Percentiles rank a stretch among this genome's conserved stretches.
phyloP scores from a whole-genome alignment of 2,888 invertebrate species.

The Drosophila neotestacea region DNA sequence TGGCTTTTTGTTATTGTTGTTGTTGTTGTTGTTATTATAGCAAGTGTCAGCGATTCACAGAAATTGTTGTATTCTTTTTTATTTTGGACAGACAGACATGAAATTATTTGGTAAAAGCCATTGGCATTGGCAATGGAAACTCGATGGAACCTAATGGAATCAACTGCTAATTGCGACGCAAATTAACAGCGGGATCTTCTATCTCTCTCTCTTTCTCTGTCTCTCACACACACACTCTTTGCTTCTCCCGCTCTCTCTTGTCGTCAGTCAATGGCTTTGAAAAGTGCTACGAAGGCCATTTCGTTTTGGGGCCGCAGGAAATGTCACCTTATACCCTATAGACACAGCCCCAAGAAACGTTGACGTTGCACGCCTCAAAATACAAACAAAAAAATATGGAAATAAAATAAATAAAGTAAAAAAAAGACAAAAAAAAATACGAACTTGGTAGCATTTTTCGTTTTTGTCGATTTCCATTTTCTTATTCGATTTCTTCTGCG shows the following conservation, averaged over 20 bases:
- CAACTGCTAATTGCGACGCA: constrained; percentile 44
- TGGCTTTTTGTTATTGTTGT: constrained; percentile 20
- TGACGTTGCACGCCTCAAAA: constrained; percentile 58
- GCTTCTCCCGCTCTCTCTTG: neutral
- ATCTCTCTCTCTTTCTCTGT: neutral
- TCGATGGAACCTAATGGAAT: constrained; percentile 30
- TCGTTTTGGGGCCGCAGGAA: constrained; percentile 59
- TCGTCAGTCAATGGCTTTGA: constrained; percentile 40
- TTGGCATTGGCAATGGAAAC: constrained; percentile 43
- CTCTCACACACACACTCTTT: neutral
- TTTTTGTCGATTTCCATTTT: constrained; percentile 23
- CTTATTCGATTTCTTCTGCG: constrained; percentile 55
- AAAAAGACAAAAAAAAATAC: constrained; percentile 1
- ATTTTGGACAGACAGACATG: constrained; percentile 2
- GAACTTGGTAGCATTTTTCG: constrained; percentile 39
- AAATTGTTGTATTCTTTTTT: constrained; percentile 2
- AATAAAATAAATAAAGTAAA: constrained; percentile 1
- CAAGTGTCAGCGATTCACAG: constrained; percentile 44
- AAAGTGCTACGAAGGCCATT: constrained; percentile 71
- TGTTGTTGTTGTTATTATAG: constrained; percentile 8
- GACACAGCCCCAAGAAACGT: constrained; percentile 38
- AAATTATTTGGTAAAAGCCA: constrained; percentile 29
- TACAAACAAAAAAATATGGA: neutral
- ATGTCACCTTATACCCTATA: constrained; percentile 70
- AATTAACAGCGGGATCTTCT: constrained; percentile 34